These are phyloP conservation scores for Leptoteleia sp. DNA, from an alignment of 1,140 invertebrate species.

Conservation along the genomic window DNA sequence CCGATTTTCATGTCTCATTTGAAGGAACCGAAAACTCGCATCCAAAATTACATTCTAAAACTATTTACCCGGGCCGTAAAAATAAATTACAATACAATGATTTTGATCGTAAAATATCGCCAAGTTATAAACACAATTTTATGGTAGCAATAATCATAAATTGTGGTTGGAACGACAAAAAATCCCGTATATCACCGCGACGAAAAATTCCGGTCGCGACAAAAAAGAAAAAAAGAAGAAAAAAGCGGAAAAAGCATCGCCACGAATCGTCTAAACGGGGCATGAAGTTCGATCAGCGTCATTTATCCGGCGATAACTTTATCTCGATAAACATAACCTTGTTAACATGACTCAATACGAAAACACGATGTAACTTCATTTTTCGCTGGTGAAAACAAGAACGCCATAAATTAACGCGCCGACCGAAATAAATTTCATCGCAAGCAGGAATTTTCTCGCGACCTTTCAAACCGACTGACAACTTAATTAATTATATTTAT, in stretches of 20 bases:
- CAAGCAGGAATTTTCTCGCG: constrained; percentile 40
- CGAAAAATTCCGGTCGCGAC: constrained; percentile 11
- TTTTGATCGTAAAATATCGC: constrained; percentile 39
- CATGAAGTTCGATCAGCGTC: constrained; percentile 6
- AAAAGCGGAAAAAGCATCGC: background rate
- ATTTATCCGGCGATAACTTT: constrained; percentile 24
- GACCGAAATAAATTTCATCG: constrained; percentile 44
- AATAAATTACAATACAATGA: constrained; percentile 46
- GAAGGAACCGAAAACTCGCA: constrained; percentile 23
- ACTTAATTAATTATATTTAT: constrained; percentile 55
- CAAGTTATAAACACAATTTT: constrained; percentile 42
- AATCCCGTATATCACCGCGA: constrained; percentile 3
- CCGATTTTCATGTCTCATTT: too few species aligned
- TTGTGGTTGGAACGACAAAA: constrained; percentile 25
- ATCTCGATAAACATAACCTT: constrained; percentile 32
- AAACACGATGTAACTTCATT: constrained; percentile 41
- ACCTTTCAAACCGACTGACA: constrained; percentile 50
- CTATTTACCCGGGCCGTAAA: constrained; percentile 38
- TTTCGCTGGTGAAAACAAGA: constrained; percentile 37
- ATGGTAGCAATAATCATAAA: constrained; percentile 35
- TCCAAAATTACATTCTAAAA: constrained; percentile 29
- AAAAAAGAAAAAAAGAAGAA: background rate
- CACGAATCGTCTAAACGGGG: constrained; percentile 5
- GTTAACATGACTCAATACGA: constrained; percentile 36
- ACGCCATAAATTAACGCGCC: constrained; percentile 46